phyloP scores from a whole-genome alignment of 2,888 invertebrate genomes.

The Aphidoletes aphidimyza region DNA sequence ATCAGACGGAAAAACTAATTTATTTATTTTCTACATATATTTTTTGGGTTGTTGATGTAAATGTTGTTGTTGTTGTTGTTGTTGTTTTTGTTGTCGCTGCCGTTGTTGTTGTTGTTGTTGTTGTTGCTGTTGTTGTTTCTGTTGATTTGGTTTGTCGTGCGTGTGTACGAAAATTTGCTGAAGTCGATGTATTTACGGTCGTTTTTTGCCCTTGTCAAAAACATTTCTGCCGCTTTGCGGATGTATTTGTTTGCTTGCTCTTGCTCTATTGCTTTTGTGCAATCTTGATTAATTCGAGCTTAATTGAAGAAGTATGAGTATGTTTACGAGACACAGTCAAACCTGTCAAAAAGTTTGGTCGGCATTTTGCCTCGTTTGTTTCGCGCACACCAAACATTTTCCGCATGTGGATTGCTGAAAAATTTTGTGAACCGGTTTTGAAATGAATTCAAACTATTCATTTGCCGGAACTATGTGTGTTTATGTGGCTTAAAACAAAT shows the following conservation, averaged over 20 bases:
- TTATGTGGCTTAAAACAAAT: too few relatives aligned
- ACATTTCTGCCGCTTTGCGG: conserved; percentile 31
- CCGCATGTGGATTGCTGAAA: background rate
- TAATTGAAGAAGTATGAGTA: conserved; percentile 46
- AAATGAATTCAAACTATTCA: background rate
- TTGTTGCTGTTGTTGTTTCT: background rate
- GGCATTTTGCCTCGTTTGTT: too few relatives aligned
- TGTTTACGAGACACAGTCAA: conserved; percentile 41
- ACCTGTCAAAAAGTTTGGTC: conserved; percentile 48
- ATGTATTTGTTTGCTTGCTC: conserved; percentile 4
- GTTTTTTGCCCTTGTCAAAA: conserved; percentile 51
- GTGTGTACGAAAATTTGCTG: conserved; percentile 9
- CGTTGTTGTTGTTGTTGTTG: too few relatives aligned
- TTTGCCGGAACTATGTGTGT: too few relatives aligned
- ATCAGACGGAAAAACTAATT: conserved; percentile 54
- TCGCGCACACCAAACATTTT: background rate
- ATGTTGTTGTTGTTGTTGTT: background rate
- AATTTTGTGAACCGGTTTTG: conserved; percentile 1
- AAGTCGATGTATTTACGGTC: conserved; percentile 33
- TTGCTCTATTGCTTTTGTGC: too few relatives aligned
- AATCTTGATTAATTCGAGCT: conserved; percentile 49
- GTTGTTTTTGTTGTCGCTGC: background rate
- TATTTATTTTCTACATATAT: conserved; percentile 42
- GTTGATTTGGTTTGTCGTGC: background rate
- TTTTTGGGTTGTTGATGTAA: background rate